A percentile compares a stretch with the other conserved stretches of the same genome.
Conservation (phyloP, 2,113 vertebrate genomes). For the Steatornis caripensis region DNA sequence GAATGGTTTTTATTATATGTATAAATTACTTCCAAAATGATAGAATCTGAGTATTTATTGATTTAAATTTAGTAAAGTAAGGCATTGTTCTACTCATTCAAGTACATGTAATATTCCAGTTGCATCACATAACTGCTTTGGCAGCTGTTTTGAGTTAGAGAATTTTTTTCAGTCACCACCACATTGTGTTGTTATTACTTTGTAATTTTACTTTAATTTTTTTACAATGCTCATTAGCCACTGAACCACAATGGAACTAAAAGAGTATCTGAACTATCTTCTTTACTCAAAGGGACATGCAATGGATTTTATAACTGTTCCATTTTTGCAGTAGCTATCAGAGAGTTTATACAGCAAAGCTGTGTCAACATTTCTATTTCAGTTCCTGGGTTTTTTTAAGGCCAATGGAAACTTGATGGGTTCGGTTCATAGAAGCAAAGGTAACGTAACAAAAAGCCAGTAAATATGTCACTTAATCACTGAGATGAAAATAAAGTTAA, state of each 20-base stretch:
- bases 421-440: slow-evolving; percentile 41
- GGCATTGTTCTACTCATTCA: background rate
- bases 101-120: background rate
- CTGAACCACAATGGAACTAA: background rate
- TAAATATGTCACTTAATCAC: slow-evolving; percentile 27
- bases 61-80: background rate
- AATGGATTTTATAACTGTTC: slow-evolving; percentile 23
- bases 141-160: background rate
- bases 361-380: slow-evolving; percentile 54
- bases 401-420: slow-evolving; percentile 47
- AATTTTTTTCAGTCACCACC: background rate
- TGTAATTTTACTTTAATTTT: background rate
- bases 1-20: background rate
- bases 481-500: slow-evolving; percentile 50
- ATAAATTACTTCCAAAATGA: background rate
- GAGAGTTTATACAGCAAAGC: slow-evolving; percentile 50
- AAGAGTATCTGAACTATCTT: background rate
- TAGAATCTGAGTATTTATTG: background rate
- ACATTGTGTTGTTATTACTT: background rate
- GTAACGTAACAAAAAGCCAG: slow-evolving; percentile 37
- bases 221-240: background rate
- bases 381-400: slow-evolving; percentile 34
- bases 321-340: slow-evolving; percentile 26
- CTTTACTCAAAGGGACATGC: background rate
- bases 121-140: background rate